Base-by-base conservation (phyloP, 1,140 invertebrate genomes). In the Metopolophium dirhodum region DNA sequence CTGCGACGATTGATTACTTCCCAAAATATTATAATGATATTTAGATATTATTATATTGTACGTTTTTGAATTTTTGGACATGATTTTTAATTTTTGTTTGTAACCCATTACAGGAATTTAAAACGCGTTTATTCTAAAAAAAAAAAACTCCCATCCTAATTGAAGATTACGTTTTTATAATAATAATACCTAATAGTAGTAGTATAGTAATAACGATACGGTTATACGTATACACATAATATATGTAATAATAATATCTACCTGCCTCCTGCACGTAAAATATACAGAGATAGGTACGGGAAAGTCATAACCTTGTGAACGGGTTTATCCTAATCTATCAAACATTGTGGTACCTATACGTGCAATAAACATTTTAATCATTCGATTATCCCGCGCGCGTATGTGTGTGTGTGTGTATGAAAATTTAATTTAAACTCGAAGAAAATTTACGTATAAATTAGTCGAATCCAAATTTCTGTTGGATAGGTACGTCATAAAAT, bases 251-350 rank as follows among this genome's bases (percentile, higher is more conserved):
- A n/a, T n/a, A 77, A 77, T n/a, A n/a, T 86, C 61, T 77, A n/a
- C 61, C 22, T 86, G 37, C 85, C 9, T 47, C 45, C 30, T 30
- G 22, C 26, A 41, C 41, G 23, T 20, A 47, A 18, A 77, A n/a
- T 77, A n/a, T 77, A 77, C 61, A 77, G 61, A 77, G 61, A 77
- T 26, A 47, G 23, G 45, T 54, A 57, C 22, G 51, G 88, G 88
- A 89, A 89, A 89, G 88, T 89, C 49, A 37, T 89, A 89, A 89
- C 88, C 88, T 89, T 89, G 88, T 89, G 88, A 89, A 89, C 88
- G 88, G 51, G 88, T 89, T 89, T 89, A 54, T 89, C 87, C 88
- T 89, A 89, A 89, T 89, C 87, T 57, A 41, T 89, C 88, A 35
- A 89, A 57, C 35, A 37, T 89, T 54, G 51, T 89, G 49, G 88